These are phyloP conservation scores for Sibirionetta formosa DNA, from an alignment of 2,797 vertebrate species.

Conservation along the genomic window DNA sequence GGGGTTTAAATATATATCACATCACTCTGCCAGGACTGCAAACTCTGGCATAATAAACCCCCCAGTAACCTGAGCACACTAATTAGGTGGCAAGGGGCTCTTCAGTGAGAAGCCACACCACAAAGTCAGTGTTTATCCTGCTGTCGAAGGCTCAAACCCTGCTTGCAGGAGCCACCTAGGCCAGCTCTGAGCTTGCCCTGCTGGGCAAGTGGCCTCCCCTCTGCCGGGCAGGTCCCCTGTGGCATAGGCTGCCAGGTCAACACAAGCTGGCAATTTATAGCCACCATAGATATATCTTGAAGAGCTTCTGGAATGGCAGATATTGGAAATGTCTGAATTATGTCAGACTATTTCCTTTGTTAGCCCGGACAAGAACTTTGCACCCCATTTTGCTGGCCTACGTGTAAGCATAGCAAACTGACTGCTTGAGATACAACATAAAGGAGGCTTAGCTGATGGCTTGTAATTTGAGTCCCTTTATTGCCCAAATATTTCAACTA, in stretches of 20 bases:
- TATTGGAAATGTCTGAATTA: background rate
- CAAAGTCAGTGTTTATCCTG: accelerated
- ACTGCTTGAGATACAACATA: background rate
- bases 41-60: background rate
- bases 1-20: constrained; percentile 37
- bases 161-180: background rate
- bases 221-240: background rate
- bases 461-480: background rate
- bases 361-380: background rate
- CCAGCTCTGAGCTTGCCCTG: background rate
- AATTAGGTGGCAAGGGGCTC: background rate
- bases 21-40: background rate
- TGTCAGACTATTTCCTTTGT: background rate
- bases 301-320: background rate
- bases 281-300: accelerated
- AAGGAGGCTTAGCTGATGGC: background rate
- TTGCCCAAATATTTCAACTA: background rate
- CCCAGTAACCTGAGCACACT: background rate
- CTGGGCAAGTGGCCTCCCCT: background rate
- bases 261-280: background rate
- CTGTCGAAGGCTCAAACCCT: background rate
- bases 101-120: background rate
- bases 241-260: accelerated
- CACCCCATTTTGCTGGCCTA: background rate
- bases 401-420: accelerated